phyloP scores from a whole-genome alignment of 1,140 invertebrate species.

The Sycophaga agraensis region DNA sequence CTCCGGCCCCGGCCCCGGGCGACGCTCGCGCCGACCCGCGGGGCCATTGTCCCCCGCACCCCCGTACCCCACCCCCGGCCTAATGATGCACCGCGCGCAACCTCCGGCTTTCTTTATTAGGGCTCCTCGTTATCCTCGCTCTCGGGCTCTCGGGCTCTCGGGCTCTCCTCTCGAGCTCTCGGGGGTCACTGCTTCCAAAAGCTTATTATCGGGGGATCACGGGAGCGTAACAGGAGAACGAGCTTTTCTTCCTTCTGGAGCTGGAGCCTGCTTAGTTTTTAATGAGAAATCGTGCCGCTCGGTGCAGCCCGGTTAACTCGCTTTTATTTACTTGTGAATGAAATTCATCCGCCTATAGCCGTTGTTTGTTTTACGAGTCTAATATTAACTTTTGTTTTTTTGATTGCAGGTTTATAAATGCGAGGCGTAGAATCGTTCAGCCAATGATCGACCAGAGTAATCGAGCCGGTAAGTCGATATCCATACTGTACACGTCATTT shows the following conservation, averaged over 20 bases:
- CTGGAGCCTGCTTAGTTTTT: too few species aligned
- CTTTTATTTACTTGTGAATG: too few species aligned
- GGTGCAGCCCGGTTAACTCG: not conserved
- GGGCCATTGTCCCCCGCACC: constrained; percentile 47
- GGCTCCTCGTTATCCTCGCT: constrained; percentile 12
- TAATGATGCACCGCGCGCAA: constrained; percentile 40
- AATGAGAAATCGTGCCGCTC: too few species aligned
- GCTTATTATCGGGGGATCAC: too few species aligned
- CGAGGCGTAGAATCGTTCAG: constrained; percentile 95
- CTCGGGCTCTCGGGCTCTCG: not conserved
- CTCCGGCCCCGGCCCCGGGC: constrained; percentile 25
- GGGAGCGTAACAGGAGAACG: too few species aligned
- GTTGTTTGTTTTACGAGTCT: too few species aligned
- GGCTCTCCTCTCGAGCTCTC: too few species aligned
- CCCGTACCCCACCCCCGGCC: constrained; percentile 8
- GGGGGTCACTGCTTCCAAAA: too few species aligned
- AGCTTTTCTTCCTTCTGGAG: too few species aligned
- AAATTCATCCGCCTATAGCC: too few species aligned
- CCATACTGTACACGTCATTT: constrained; percentile 36
- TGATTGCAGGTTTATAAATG: constrained; percentile 94
- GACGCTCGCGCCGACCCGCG: constrained; percentile 37
- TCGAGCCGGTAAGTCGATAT: constrained; percentile 84
- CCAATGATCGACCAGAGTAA: constrained; percentile 98
- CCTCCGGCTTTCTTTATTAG: constrained; percentile 28
- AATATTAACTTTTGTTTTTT: too few species aligned